phyloP scores from a whole-genome alignment of 2,888 invertebrate species.

The Scrobipalpa costella region DNA sequence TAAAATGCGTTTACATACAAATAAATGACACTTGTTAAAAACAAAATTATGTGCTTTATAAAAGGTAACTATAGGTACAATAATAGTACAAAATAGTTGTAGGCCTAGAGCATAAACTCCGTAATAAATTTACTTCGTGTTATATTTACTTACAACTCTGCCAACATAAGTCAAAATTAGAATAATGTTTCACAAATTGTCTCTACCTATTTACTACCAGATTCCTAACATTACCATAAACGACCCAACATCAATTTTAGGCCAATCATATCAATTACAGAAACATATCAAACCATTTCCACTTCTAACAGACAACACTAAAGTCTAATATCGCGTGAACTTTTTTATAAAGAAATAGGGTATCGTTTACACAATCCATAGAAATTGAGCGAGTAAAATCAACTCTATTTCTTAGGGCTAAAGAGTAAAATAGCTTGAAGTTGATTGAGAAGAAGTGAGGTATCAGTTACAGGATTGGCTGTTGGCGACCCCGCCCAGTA shows the following conservation, averaged over 20 bases:
- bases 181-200: background rate
- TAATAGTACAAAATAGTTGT: too few relatives aligned
- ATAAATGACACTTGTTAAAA: too few relatives aligned
- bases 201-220: slow-evolving; percentile 7
- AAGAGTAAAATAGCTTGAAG: slow-evolving; percentile 40
- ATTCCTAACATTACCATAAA: slow-evolving; percentile 12
- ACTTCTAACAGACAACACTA: slow-evolving; percentile 37
- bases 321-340: slow-evolving; percentile 41
- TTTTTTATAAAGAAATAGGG: slow-evolving; percentile 61
- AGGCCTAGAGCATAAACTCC: too few relatives aligned
- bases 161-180: background rate
- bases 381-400: background rate
- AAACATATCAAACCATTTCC: slow-evolving; percentile 30
- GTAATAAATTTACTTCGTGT: background rate
- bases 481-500: slow-evolving; percentile 70
- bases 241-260: slow-evolving; percentile 50
- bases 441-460: slow-evolving; percentile 66
- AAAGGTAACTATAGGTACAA: too few relatives aligned
- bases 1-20: background rate
- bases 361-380: slow-evolving; percentile 67
- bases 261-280: slow-evolving; percentile 68
- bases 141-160: background rate
- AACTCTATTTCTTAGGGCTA: slow-evolving; percentile 35
- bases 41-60: too few relatives aligned
- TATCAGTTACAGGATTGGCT: slow-evolving; percentile 80